Evolutionary conservation across 2,797 vertebrate species (phyloP), one percentile per base, ranked within the genome.

Genomic region (Spea hammondii): DNA sequence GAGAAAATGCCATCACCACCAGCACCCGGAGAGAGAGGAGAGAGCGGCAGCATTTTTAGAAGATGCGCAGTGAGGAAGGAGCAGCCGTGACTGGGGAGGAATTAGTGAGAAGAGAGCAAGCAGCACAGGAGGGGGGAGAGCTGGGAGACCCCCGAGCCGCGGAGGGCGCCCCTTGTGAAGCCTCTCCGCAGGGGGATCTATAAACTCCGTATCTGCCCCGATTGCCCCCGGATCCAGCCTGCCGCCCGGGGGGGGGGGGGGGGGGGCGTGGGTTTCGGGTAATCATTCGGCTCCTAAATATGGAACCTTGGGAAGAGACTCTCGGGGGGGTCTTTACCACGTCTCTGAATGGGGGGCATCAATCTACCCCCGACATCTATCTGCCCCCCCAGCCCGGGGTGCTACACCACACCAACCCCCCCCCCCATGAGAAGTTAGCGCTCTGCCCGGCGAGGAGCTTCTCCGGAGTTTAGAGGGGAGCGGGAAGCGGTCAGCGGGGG

Each of bases 81-180:
- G 82, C 79, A 71, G 82, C 64, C 45, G 70, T 72, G 49, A 60
- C 5, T 12, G 79, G 48, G 65, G 68, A 78, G 70, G 44, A 59
- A 77, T 73, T 82, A 82, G 79, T 82, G 57, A 82, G 49, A 50
- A 48, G 54, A 32, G 69, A 65, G 69, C 59, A 78, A 78, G 76
- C 76, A 57, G 64, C 59, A 78, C 60, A 60, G 55, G 62, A 47
- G 55, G 13, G 53, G 49, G 46, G 46, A 59, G 17, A 50, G n/a
- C 14, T 6, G 53, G 51, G 10, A 44, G 17, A 32, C n/a, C 45
- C 75, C 45, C 5, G 5, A 57, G 62, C 50, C 54, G 14, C n/a
- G 6, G 59, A 17, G 59, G 8, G 12, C 49, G 45, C 8, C 7
- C 68, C 32, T 32, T 5, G 67, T 51, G 57, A 0, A 45, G 13